Conservation (phyloP, 2,797 vertebrate species). For the Balearica regulorum region DNA sequence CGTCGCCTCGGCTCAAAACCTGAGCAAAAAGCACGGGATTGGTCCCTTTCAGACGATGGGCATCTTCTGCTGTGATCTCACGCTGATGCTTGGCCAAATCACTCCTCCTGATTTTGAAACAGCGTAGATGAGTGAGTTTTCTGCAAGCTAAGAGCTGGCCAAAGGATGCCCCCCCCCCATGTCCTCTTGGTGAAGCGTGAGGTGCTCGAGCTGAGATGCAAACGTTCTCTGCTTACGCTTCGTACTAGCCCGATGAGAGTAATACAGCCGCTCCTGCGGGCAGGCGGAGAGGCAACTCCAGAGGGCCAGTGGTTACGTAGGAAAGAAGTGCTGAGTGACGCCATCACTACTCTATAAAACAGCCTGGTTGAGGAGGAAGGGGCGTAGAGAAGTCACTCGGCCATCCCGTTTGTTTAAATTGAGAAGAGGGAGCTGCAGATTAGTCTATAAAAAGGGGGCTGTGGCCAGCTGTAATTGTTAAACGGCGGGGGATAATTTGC, state of each 20-base stretch:
- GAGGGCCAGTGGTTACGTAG: accelerated
- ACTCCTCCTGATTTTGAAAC: not conserved
- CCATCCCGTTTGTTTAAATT: not conserved
- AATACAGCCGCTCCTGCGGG: no score
- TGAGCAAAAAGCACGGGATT: accelerated
- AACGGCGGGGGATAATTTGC: accelerated
- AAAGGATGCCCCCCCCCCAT: no score
- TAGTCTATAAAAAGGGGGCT: not conserved
- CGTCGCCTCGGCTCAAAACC: not conserved
- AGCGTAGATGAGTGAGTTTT: accelerated
- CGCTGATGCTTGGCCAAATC: accelerated
- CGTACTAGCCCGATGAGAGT: not conserved
- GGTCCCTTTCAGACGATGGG: no score
- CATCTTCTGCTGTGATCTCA: accelerated
- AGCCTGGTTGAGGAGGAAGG: not conserved
- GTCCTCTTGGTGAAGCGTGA: not conserved
- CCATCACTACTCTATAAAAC: not conserved
- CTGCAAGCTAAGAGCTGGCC: not conserved
- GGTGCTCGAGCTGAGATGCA: accelerated
- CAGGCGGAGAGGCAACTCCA: not conserved
- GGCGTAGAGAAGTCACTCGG: not conserved
- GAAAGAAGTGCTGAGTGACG: not conserved
- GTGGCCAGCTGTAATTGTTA: accelerated
- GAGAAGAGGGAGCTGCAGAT: not conserved
- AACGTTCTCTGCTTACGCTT: not conserved